These are phyloP conservation scores for Sylvilagus bachmani DNA, from an alignment of 2,113 vertebrate species.

Conservation along the genomic window DNA sequence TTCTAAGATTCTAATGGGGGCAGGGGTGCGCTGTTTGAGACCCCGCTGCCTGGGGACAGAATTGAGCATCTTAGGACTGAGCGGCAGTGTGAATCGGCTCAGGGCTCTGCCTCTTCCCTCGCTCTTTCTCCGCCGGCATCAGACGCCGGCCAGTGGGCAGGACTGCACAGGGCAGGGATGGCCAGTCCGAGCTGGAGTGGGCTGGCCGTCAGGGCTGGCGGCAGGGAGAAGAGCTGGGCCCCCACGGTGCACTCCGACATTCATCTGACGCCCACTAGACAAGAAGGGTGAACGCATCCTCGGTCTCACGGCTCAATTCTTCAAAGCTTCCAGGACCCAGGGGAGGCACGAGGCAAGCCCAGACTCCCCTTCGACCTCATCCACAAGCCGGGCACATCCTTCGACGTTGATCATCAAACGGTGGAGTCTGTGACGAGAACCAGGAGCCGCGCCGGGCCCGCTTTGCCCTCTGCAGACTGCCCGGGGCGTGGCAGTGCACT, in stretches of 20 bases:
- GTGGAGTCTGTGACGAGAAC: accelerated
- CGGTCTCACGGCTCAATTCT: neutral
- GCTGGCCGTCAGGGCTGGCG: accelerated
- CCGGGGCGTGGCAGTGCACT: no score
- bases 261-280: neutral
- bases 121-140: neutral
- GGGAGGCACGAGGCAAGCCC: neutral
- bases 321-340: accelerated
- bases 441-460: no score
- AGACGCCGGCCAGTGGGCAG: accelerated
- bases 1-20: accelerated
- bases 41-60: neutral
- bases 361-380: accelerated
- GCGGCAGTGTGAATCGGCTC: neutral
- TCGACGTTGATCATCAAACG: no score
- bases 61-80: neutral
- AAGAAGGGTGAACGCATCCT: neutral
- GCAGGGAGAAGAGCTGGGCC: accelerated
- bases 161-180: accelerated
- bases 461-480: no score
- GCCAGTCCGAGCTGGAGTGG: accelerated
- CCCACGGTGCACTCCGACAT: accelerated
- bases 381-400: accelerated
- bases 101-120: no score
- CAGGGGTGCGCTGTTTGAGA: neutral